Percentiles rank a stretch among this genome's conserved stretches.
Conservation (phyloP, 2,888 invertebrate genomes). For the Amiota communis region DNA sequence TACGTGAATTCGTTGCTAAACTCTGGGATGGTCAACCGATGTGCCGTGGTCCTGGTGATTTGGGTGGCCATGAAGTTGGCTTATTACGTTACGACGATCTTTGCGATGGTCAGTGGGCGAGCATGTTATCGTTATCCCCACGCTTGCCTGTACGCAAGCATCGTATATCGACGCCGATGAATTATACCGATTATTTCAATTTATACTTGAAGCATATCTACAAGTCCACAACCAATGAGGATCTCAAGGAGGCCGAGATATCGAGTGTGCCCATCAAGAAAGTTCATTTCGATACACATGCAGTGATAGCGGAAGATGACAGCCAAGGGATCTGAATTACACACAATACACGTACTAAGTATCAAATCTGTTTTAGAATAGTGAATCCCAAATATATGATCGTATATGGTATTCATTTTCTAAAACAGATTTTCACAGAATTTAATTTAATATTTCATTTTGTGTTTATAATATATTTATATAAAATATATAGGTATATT, state of each 20-base stretch:
- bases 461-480: no score
- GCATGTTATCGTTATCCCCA: conserved; percentile 76
- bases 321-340: neutral
- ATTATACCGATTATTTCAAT: conserved; percentile 72
- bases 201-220: conserved; percentile 71
- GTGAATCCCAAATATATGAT: no score
- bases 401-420: no score
- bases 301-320: neutral
- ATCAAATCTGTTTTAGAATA: no score
- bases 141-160: conserved; percentile 71
- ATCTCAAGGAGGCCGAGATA: conserved; percentile 59
- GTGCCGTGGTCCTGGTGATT: conserved; percentile 75
- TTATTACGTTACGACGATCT: conserved; percentile 78
- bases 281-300: conserved; percentile 48
- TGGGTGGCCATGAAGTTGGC: conserved; percentile 74
- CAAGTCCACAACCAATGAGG: conserved; percentile 62
- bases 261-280: conserved; percentile 60
- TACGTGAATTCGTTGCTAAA: conserved; percentile 73
- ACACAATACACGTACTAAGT: no score
- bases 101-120: conserved; percentile 83
- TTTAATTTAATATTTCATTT: no score
- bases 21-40: conserved; percentile 75
- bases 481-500: no score
- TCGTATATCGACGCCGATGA: conserved; percentile 71
- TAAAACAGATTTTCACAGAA: no score